phyloP scores from a whole-genome alignment of 2,888 invertebrate species.

The Heliconius ismenius region DNA sequence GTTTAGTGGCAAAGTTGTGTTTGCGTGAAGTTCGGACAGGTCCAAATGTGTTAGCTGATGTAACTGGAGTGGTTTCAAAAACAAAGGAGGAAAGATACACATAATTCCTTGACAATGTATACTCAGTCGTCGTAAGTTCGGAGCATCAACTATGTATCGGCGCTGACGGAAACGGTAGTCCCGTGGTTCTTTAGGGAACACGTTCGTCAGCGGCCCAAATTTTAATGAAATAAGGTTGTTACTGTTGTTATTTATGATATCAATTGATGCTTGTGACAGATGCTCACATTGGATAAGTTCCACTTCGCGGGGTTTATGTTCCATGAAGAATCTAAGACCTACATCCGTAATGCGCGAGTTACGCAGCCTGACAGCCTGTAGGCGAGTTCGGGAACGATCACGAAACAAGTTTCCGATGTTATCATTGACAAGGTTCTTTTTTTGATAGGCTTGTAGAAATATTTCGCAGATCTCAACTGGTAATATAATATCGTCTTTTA shows the following conservation, averaged over 20 bases:
- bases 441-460: constrained; percentile 83
- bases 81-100: constrained; percentile 71
- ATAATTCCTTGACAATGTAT: constrained; percentile 78
- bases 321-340: constrained; percentile 86
- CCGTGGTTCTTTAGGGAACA: constrained; percentile 76
- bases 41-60: constrained; percentile 86
- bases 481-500: constrained; percentile 84
- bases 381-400: constrained; percentile 86
- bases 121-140: constrained; percentile 82
- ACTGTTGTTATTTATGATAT: constrained; percentile 86
- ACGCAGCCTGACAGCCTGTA: constrained; percentile 86
- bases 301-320: constrained; percentile 87
- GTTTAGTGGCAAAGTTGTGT: constrained; percentile 85
- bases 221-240: constrained; percentile 86
- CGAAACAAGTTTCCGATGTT: constrained; percentile 87
- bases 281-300: constrained; percentile 88
- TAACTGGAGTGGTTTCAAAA: constrained; percentile 83
- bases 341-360: constrained; percentile 87
- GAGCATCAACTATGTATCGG: constrained; percentile 82
- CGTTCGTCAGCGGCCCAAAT: constrained; percentile 85
- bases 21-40: constrained; percentile 85
- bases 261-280: constrained; percentile 84
- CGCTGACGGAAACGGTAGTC: constrained; percentile 64
- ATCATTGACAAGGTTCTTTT: constrained; percentile 82
- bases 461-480: constrained; percentile 88